Conservation (phyloP, 1,140 invertebrate genomes). For the Battus philenor region DNA sequence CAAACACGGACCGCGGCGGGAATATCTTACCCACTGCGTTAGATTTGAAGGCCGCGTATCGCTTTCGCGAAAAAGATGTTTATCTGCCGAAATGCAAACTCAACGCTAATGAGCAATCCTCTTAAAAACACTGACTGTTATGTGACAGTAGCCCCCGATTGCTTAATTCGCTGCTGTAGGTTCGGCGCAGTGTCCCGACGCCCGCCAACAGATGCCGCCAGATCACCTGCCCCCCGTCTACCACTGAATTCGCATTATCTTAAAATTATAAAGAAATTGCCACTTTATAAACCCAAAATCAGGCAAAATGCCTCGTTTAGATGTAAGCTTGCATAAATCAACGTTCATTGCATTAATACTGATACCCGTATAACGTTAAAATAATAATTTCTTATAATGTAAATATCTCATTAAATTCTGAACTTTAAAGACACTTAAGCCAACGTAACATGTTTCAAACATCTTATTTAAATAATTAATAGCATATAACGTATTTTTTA, state of each 20-base stretch:
- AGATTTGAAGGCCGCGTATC: constrained; percentile 19
- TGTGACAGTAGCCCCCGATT: constrained; percentile 25
- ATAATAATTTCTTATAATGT: constrained; percentile 11
- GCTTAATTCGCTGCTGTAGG: constrained; percentile 29
- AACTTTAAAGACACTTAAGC: constrained; percentile 5
- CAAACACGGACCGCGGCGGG: constrained; percentile 37
- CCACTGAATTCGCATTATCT: too few species aligned
- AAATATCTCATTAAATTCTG: constrained; percentile 4
- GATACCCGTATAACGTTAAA: background rate
- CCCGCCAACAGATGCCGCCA: constrained; percentile 9
- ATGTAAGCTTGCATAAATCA: constrained; percentile 8
- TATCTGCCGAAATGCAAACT: constrained; percentile 23
- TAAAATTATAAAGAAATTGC: constrained; percentile 8
- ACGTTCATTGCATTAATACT: constrained; percentile 1
- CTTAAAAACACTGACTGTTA: constrained; percentile 18
- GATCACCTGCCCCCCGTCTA: background rate
- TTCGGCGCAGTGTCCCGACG: constrained; percentile 6
- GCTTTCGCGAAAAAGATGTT: constrained; percentile 29
- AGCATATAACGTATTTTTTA: constrained; percentile 18
- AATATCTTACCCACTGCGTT: constrained; percentile 27
- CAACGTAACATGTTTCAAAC: constrained; percentile 1
- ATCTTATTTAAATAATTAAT: constrained; percentile 16
- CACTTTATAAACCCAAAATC: background rate
- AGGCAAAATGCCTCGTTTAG: constrained; percentile 1
- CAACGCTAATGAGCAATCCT: constrained; percentile 30